Conservation (phyloP, 2,113 vertebrate species). For the Butorides virescens region DNA sequence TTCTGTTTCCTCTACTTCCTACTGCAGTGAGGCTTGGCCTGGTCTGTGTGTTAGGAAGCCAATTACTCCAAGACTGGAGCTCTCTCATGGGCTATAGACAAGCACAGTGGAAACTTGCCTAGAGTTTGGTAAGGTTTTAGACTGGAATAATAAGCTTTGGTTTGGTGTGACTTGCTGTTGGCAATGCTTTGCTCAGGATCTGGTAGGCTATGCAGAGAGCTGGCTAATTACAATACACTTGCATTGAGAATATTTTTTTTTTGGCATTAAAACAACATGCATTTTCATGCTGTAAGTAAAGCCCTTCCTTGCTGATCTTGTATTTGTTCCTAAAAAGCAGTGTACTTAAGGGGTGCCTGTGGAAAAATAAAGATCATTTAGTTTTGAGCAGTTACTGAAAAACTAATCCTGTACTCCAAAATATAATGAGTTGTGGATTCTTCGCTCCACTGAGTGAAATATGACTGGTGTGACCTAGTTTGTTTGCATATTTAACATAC, state of each 20-base stretch:
- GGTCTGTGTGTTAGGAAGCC: neutral
- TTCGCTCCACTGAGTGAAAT: constrained; percentile 48
- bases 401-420: neutral
- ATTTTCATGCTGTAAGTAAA: neutral
- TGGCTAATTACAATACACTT: neutral
- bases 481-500: constrained; percentile 65
- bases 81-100: neutral
- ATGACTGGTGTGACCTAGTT: constrained; percentile 60
- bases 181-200: neutral
- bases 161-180: neutral
- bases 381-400: neutral
- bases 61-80: neutral
- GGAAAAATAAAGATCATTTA: neutral
- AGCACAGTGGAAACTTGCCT: neutral
- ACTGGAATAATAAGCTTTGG: neutral
- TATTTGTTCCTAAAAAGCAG: neutral
- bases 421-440: neutral
- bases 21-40: constrained; percentile 17
- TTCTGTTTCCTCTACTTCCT: neutral
- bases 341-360: neutral
- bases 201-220: neutral
- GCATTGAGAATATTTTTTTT: neutral
- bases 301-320: neutral
- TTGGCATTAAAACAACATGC: neutral
- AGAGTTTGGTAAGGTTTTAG: neutral